Conservation (phyloP, 2,797 vertebrate genomes). For the Salmo trutta region DNA sequence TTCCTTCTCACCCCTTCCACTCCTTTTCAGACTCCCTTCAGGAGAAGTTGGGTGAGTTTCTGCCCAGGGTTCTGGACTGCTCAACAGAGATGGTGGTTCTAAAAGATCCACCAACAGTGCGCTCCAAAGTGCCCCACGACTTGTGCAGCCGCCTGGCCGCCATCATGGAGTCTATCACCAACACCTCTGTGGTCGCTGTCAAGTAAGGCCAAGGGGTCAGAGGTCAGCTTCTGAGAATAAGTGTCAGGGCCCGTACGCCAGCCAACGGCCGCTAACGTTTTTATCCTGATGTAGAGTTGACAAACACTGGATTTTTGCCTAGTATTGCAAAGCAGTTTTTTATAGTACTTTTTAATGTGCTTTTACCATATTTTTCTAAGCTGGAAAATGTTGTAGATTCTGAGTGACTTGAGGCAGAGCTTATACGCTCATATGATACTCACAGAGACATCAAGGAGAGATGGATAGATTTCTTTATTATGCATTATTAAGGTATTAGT, state of each 20-base stretch:
- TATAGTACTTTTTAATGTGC: constrained; percentile 61
- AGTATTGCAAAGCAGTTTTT: constrained; percentile 51
- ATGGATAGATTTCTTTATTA: neutral
- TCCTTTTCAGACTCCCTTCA: constrained; percentile 82
- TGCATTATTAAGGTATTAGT: neutral
- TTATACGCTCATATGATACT: neutral
- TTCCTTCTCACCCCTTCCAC: neutral
- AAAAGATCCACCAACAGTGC: constrained; percentile 93
- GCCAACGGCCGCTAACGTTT: neutral
- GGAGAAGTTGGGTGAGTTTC: constrained; percentile 86
- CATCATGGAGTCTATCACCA: constrained; percentile 93
- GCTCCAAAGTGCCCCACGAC: constrained; percentile 88
- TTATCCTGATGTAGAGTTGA: constrained; percentile 17
- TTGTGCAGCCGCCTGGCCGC: constrained; percentile 92
- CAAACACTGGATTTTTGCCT: constrained; percentile 21
- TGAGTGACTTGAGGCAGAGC: neutral
- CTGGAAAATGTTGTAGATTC: constrained; percentile 20
- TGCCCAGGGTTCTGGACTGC: constrained; percentile 91
- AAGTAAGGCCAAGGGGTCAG: constrained; percentile 67
- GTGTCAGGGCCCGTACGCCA: constrained; percentile 2
- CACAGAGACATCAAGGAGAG: neutral
- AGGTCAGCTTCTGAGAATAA: neutral
- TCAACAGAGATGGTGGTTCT: constrained; percentile 84
- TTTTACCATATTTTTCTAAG: constrained; percentile 43
- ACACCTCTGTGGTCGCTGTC: constrained; percentile 80